Evolutionary conservation across 1,140 invertebrate genomes (phyloP).

Genomic region (Bombus terrestris): DNA sequence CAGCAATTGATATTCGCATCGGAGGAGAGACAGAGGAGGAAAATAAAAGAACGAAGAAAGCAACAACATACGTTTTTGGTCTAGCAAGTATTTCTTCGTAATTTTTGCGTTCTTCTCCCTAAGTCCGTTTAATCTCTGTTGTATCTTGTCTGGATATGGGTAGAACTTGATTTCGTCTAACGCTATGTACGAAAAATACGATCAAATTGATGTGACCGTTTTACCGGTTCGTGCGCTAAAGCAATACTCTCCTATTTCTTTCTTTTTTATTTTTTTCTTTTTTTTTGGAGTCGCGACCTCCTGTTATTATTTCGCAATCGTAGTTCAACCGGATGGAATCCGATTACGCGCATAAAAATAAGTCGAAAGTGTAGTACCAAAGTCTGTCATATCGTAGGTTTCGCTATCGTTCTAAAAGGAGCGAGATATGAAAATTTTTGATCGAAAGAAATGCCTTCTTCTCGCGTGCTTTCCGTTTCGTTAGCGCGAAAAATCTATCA

Average conservation of each 20-base stretch:
- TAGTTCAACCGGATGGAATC: no score
- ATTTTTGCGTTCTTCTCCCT: slow-evolving; percentile 64
- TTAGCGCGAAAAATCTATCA: neutral
- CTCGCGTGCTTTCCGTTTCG: no score
- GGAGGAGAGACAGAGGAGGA: neutral
- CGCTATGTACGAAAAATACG: slow-evolving; percentile 29
- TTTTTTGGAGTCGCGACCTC: no score
- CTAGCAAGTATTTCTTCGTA: slow-evolving; percentile 63
- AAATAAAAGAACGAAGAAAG: neutral
- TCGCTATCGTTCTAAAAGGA: fast-evolving
- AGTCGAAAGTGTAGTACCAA: neutral
- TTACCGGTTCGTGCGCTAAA: no score
- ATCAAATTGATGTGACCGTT: neutral
- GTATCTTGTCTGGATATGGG: slow-evolving; percentile 70
- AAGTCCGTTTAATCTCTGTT: slow-evolving; percentile 64
- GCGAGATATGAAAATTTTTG: no score
- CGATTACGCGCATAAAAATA: no score
- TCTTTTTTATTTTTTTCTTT: no score
- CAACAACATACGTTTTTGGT: slow-evolving; percentile 57
- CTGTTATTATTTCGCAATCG: no score
- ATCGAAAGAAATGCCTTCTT: no score
- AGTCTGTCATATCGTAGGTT: no score
- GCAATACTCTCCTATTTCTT: no score
- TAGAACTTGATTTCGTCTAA: slow-evolving; percentile 69
- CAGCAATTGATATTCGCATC: neutral